Conservation (phyloP, 2,113 vertebrate species). For the Scatophagus argus region DNA sequence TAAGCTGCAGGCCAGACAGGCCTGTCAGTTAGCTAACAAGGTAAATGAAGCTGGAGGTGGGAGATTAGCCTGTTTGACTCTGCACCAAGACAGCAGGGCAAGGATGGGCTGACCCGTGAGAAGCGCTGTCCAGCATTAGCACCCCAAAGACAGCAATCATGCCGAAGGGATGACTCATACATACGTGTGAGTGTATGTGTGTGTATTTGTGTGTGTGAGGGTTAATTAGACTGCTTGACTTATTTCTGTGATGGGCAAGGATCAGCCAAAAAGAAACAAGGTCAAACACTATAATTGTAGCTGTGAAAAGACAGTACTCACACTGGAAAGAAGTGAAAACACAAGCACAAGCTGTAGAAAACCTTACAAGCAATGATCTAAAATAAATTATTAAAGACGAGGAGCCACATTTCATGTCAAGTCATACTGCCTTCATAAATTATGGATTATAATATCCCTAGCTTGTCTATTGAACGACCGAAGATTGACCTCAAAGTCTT, state of each 20-base stretch:
- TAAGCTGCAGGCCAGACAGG: conserved; percentile 66
- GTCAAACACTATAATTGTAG: conserved; percentile 39
- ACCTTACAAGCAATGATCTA: conserved; percentile 6
- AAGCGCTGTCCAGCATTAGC: conserved; percentile 16
- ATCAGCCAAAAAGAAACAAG: conserved; percentile 52
- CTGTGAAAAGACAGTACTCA: conserved; percentile 20
- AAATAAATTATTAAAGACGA: not conserved
- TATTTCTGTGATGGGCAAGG: conserved; percentile 45
- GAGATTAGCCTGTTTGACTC: conserved; percentile 68
- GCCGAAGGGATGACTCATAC: conserved; percentile 39
- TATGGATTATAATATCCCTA: not conserved
- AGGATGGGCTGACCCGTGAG: conserved; percentile 52
- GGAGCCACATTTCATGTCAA: not conserved
- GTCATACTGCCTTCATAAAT: not conserved
- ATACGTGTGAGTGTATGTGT: not conserved
- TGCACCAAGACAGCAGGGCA: conserved; percentile 59
- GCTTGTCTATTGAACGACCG: not conserved
- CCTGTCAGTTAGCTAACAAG: conserved; percentile 73
- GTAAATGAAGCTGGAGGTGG: conserved; percentile 69
- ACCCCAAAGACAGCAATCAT: conserved; percentile 47
- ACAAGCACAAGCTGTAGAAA: not conserved
- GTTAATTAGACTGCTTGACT: conserved; percentile 64
- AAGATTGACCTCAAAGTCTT: not conserved
- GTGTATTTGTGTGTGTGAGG: conserved; percentile 6
- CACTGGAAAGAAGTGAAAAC: conserved; percentile 5